Evolutionary conservation across 2,113 vertebrate species (phyloP).

Genomic region (Stigmatopora nigra): DNA sequence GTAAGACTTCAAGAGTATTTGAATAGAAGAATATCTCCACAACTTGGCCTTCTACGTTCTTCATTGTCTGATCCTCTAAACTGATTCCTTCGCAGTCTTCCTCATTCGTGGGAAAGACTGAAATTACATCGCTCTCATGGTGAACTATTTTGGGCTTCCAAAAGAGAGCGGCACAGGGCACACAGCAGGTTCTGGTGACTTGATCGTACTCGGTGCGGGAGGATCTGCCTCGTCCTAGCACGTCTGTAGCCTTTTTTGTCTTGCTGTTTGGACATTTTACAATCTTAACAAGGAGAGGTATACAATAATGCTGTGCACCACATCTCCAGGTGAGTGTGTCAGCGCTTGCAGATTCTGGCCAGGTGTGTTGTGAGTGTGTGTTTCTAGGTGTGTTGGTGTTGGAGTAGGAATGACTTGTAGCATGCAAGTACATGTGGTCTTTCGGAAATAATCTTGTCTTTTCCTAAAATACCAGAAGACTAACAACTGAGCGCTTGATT

Average conservation of each 20-base stretch:
- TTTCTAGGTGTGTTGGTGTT: slow-evolving; percentile 10
- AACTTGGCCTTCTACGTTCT: slow-evolving; percentile 28
- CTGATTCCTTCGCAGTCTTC: slow-evolving; percentile 57
- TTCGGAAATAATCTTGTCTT: slow-evolving; percentile 5
- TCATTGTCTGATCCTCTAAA: slow-evolving; percentile 56
- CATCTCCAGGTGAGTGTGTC: slow-evolving; percentile 68
- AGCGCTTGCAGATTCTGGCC: slow-evolving; percentile 37
- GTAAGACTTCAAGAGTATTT: neutral
- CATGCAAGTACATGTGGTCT: slow-evolving; percentile 19
- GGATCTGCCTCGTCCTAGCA: slow-evolving; percentile 50
- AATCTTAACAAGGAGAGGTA: slow-evolving; percentile 52
- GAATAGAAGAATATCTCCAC: neutral
- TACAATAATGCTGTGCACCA: slow-evolving; percentile 70
- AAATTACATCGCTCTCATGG: slow-evolving; percentile 75
- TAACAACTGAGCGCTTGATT: neutral
- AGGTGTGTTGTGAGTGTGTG: slow-evolving; percentile 38
- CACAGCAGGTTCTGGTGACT: slow-evolving; percentile 63
- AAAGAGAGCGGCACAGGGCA: slow-evolving; percentile 66
- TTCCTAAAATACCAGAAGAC: neutral
- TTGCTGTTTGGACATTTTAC: slow-evolving; percentile 39
- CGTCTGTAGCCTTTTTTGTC: slow-evolving; percentile 40
- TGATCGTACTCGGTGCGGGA: slow-evolving; percentile 54
- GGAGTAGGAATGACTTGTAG: slow-evolving; percentile 21
- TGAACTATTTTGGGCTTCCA: slow-evolving; percentile 74
- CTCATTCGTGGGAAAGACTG: slow-evolving; percentile 74